These are phyloP conservation scores for Micromys minutus DNA, from an alignment of 2,113 vertebrate genomes.

Conservation along the genomic window DNA sequence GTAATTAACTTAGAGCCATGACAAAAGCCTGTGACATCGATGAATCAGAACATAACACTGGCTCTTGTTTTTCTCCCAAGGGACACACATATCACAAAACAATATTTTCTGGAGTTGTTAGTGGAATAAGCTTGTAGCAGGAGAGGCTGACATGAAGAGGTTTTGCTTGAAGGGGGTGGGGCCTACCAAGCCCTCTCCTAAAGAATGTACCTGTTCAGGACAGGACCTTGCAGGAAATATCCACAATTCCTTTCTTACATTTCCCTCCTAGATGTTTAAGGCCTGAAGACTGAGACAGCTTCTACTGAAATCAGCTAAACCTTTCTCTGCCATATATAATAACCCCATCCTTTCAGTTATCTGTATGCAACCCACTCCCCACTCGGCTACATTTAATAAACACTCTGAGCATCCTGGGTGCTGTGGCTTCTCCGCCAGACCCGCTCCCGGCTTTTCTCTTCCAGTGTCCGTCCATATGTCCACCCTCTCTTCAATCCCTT, in stretches of 20 bases:
- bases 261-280: neutral
- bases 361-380: neutral
- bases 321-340: neutral
- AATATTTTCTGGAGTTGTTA: neutral
- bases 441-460: neutral
- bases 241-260: neutral
- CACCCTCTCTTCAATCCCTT: neutral
- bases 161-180: neutral
- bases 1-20: slow-evolving; percentile 67
- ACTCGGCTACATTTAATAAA: too few species aligned
- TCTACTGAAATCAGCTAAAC: neutral
- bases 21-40: slow-evolving; percentile 55
- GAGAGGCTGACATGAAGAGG: neutral
- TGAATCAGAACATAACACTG: slow-evolving; percentile 35
- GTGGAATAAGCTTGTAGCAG: neutral
- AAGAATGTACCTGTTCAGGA: neutral
- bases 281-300: neutral
- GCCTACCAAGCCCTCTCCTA: neutral
- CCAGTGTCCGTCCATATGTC: neutral
- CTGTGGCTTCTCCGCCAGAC: neutral
- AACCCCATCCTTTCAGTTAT: neutral
- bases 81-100: neutral
- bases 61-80: slow-evolving; percentile 36
- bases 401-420: neutral
- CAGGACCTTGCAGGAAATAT: neutral